Conservation (phyloP, 2,113 vertebrate genomes). For the Tupaia chinensis region DNA sequence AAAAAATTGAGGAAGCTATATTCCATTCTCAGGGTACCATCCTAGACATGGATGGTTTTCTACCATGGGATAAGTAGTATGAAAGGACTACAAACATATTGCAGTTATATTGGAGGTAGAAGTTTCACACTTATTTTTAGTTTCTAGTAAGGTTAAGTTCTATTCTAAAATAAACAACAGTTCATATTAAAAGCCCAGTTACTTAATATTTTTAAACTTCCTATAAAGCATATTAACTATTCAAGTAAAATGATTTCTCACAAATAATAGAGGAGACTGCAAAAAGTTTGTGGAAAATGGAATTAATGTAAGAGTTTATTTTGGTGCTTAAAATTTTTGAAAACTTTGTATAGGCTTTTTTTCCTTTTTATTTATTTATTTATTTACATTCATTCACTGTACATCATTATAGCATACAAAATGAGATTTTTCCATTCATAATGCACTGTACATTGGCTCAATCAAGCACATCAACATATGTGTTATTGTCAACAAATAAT, state of each 20-base stretch:
- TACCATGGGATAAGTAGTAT: background rate
- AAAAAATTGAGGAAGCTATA: background rate
- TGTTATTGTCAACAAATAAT: too few species aligned
- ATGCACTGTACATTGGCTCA: too few species aligned
- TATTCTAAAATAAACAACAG: background rate
- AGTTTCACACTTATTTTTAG: background rate
- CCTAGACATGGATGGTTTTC: background rate
- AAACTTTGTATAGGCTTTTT: too few species aligned
- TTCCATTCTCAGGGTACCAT: background rate
- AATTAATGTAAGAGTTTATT: too few species aligned
- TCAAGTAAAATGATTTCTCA: background rate
- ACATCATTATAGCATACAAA: too few species aligned
- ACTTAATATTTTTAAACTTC: conserved; percentile 22
- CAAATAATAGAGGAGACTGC: background rate
- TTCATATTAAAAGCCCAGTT: background rate
- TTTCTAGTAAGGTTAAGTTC: background rate
- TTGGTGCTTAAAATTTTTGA: too few species aligned
- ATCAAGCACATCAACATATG: too few species aligned
- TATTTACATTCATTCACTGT: too few species aligned
- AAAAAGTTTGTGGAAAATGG: too few species aligned
- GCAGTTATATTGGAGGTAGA: background rate
- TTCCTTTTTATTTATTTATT: too few species aligned
- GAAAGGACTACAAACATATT: background rate
- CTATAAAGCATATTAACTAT: background rate
- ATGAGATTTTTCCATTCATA: too few species aligned